phyloP scores from a whole-genome alignment of 2,797 vertebrate genomes.

The Okamejei kenojei region DNA sequence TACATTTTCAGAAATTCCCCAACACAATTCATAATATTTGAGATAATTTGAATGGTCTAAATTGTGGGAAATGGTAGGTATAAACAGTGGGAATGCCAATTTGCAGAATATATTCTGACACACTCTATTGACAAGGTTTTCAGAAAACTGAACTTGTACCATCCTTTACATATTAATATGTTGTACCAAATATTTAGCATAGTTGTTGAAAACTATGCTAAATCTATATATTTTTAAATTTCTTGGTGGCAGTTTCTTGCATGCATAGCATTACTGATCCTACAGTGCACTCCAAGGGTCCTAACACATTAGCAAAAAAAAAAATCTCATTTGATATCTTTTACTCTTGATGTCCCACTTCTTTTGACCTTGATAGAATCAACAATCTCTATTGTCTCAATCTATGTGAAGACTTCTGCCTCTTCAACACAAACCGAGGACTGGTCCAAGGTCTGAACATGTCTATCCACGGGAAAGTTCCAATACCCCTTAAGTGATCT shows the following conservation, averaged over 20 bases:
- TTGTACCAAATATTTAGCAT: background rate
- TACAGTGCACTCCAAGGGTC: background rate
- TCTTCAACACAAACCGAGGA: background rate
- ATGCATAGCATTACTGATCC: too few species aligned
- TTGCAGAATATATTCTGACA: background rate
- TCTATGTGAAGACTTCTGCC: background rate
- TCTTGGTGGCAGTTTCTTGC: background rate
- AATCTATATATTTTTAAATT: background rate
- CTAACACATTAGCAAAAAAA: background rate
- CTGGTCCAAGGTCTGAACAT: background rate
- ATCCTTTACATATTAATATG: background rate
- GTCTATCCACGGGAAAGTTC: background rate
- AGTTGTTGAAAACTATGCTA: background rate
- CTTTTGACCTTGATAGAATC: background rate
- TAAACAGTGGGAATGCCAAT: background rate
- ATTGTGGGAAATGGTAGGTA: background rate
- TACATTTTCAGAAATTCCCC: background rate
- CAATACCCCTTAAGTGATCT: background rate
- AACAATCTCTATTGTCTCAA: background rate
- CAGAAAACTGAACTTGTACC: background rate
- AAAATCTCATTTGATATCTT: background rate
- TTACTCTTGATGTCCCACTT: background rate
- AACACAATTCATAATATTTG: background rate
- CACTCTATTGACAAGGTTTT: background rate
- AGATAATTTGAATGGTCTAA: background rate